These are phyloP conservation scores for Ectemnius continuus DNA, from an alignment of 2,888 invertebrate genomes.

Conservation along the genomic window DNA sequence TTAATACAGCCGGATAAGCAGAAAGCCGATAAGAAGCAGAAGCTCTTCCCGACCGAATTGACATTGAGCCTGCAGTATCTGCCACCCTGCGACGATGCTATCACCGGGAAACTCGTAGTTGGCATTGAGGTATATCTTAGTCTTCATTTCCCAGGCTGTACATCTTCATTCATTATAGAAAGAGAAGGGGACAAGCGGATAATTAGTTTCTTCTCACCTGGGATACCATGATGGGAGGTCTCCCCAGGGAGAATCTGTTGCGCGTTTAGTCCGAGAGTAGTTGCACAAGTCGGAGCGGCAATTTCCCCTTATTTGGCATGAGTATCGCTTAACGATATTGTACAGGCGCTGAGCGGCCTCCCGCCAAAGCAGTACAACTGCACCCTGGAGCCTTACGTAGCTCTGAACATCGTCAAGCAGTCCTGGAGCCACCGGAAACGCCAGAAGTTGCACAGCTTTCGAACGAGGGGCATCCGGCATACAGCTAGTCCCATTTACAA, in stretches of 20 bases:
- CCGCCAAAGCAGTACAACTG: constrained; percentile 79
- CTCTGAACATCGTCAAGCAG: constrained; percentile 71
- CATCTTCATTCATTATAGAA: too few species aligned
- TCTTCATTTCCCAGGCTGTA: too few species aligned
- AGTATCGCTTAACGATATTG: not conserved
- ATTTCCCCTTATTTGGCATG: not conserved
- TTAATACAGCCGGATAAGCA: constrained; percentile 66
- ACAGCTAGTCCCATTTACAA: constrained; percentile 77
- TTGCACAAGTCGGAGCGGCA: not conserved
- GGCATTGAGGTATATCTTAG: constrained; percentile 71
- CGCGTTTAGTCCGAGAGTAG: not conserved
- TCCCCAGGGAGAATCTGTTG: not conserved
- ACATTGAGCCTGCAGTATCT: constrained; percentile 75
- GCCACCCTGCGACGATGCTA: constrained; percentile 67
- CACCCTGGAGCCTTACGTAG: constrained; percentile 75
- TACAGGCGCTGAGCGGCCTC: constrained; percentile 77
- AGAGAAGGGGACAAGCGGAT: not conserved
- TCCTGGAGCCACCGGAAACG: constrained; percentile 74
- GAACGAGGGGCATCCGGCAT: constrained; percentile 75
- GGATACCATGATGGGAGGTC: too few species aligned
- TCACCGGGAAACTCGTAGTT: constrained; percentile 72
- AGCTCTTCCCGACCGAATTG: constrained; percentile 73
- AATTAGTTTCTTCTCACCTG: not conserved
- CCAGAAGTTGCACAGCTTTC: constrained; percentile 74
- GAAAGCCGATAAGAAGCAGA: constrained; percentile 64